A percentile compares a stretch with the other conserved stretches of the same genome.
Evolutionary conservation across 2,797 vertebrate species (phyloP).

Genomic region (Eidolon dupreanum): DNA sequence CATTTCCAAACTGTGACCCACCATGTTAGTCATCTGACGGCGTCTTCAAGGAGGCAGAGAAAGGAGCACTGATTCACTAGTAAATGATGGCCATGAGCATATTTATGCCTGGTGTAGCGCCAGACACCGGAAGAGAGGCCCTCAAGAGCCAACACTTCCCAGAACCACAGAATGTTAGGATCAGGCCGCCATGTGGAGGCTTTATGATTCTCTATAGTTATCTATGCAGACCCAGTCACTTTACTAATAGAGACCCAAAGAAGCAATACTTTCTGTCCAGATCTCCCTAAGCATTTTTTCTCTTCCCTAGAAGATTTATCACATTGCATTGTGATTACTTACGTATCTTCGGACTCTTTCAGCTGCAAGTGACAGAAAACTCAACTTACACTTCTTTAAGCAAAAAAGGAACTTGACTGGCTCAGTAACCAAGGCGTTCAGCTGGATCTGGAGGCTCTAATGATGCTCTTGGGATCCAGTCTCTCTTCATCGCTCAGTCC

Average conservation of each 20-base stretch:
- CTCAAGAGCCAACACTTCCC: rapidly evolving
- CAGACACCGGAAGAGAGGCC: background rate
- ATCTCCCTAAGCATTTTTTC: background rate
- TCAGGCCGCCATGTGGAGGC: background rate
- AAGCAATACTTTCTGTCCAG: background rate
- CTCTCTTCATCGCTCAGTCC: background rate
- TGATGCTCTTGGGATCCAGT: background rate
- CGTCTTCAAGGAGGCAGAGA: constrained; percentile 25
- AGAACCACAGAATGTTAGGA: background rate
- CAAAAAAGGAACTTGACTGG: background rate
- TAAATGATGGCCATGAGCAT: background rate
- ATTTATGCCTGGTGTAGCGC: background rate
- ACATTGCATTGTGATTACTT: background rate
- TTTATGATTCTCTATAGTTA: background rate
- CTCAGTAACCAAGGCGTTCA: background rate
- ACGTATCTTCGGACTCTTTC: background rate
- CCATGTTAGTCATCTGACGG: constrained; percentile 27
- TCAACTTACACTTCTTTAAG: background rate
- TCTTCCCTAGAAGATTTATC: background rate
- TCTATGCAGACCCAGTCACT: background rate
- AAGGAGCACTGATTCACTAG: background rate
- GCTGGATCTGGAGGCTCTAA: background rate
- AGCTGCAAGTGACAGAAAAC: background rate
- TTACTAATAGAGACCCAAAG: background rate
- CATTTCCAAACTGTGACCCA: constrained; percentile 36